Evolutionary conservation across 2,888 invertebrate species (phyloP), one percentile per base, ranked within the genome.

Genomic region (Choreutis nemorana): DNA sequence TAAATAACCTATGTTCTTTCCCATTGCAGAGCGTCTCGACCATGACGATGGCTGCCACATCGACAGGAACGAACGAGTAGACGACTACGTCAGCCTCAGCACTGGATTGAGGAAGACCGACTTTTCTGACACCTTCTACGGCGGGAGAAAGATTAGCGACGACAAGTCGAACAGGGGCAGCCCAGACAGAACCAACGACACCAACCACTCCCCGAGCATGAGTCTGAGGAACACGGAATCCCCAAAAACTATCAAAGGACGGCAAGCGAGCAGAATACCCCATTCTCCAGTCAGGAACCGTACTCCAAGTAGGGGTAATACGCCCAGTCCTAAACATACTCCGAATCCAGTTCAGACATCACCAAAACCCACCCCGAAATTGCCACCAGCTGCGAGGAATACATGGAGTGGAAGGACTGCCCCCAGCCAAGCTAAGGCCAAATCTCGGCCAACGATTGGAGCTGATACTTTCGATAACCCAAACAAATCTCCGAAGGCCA

Each of bases 401-500:
- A 91, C 90, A 0, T 91, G 90, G 90, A 86, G 85, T 36, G 90
- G 90, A 1, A 80, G 90, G 20, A 63, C 71, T 4, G 77, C 67
- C 2, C 73, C 73, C 0, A 68, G 57, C 1, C 75, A 75, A 35
- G 35, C 51, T 1, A 77, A 73, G 44, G 32, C 56, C 1, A 78
- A 73, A 39, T 43, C 70, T 1, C 60, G 79, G 29, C 78, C 80
- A 0, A 50, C 64, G 0, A 50, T 79, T 18, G 70, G 67, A 21
- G 55, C 61, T 12, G 77, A 80, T 28, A 78, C 80, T 0, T 80
- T 78, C 37, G 70, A 70, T 2, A 75, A 61, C 33, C 84, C 81
- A 2, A 70, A 82, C 14, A 89, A 88, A 38, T 89, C 87, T 0
- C 90, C 87, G 28, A 75, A 73, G 50, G 45, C 60, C 1, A 70